Conservation (phyloP, 2,113 vertebrate species). For the Cichladusa arquata region DNA sequence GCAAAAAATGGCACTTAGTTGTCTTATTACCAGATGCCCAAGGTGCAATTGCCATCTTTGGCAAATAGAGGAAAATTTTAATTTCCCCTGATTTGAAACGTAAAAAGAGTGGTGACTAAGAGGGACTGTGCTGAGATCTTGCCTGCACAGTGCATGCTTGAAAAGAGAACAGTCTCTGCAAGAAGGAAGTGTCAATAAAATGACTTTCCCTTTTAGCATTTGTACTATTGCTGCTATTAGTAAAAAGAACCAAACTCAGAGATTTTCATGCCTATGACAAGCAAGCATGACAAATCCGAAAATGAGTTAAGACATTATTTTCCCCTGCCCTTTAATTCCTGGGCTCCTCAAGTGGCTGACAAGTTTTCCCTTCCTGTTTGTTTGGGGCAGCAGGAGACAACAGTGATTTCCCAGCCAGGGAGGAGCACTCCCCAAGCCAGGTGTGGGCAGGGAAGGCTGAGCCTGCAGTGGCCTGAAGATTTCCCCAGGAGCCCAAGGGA, state of each 20-base stretch:
- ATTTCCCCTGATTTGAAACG: slow-evolving; percentile 10
- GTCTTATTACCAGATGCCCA: neutral
- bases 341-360: neutral
- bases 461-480: neutral
- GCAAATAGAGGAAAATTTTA: slow-evolving; percentile 13
- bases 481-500: neutral
- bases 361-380: neutral
- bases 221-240: neutral
- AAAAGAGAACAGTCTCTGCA: neutral
- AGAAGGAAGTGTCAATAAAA: neutral
- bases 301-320: neutral
- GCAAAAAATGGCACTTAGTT: neutral
- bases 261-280: neutral
- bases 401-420: neutral
- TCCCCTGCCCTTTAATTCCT: neutral
- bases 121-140: neutral
- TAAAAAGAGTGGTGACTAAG: neutral
- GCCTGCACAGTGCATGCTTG: neutral
- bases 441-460: neutral
- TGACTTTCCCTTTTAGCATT: neutral
- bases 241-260: neutral
- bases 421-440: neutral
- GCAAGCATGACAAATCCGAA: neutral
- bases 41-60: neutral
- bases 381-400: neutral